Evolutionary conservation across 2,113 vertebrate species (phyloP).

Genomic region (Corythaeola cristata): DNA sequence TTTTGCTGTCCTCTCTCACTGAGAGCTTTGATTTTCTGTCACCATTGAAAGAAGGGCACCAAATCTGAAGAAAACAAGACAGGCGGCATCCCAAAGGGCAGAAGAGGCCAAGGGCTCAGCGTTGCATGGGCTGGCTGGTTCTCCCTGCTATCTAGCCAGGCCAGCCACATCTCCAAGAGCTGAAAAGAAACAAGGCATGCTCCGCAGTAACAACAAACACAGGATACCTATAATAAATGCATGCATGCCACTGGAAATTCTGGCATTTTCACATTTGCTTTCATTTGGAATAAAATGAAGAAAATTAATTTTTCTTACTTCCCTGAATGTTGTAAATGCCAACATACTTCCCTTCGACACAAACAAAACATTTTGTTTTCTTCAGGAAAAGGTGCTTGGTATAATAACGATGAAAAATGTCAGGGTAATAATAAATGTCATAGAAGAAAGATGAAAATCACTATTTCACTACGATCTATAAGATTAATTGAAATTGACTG

Average conservation of each 20-base stretch:
- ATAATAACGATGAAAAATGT: background rate
- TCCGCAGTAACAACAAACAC: background rate
- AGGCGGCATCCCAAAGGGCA: background rate
- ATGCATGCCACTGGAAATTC: background rate
- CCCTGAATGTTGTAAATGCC: background rate
- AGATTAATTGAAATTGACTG: slow-evolving; percentile 19
- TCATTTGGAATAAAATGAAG: background rate
- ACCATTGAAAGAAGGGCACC: background rate
- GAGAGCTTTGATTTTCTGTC: background rate
- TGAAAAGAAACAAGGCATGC: background rate
- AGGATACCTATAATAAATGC: background rate
- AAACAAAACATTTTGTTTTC: background rate
- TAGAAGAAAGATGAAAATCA: background rate
- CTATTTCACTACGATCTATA: background rate
- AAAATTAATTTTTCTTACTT: background rate
- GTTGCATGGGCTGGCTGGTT: background rate
- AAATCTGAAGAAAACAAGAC: background rate
- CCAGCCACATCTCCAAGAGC: background rate
- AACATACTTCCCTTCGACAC: background rate
- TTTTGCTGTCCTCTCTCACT: background rate
- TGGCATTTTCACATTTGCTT: background rate
- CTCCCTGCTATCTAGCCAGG: background rate
- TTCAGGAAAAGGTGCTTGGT: background rate
- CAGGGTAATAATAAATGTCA: background rate
- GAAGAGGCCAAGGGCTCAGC: background rate